These are phyloP conservation scores for Xylophagus ater DNA, from an alignment of 2,888 invertebrate genomes.

Conservation along the genomic window DNA sequence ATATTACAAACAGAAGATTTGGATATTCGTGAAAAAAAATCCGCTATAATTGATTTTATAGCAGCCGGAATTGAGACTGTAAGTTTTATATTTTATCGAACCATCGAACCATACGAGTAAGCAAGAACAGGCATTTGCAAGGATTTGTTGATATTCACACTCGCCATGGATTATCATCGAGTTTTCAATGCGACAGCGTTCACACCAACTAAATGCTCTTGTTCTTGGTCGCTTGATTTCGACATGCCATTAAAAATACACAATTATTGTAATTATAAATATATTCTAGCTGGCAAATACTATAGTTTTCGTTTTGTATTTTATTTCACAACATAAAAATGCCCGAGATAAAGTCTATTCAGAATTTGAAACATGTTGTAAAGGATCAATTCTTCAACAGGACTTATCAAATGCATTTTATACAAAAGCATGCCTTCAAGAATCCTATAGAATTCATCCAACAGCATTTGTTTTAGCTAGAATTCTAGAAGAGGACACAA, in stretches of 20 bases:
- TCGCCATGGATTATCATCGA: neutral
- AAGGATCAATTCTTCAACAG: constrained; percentile 46
- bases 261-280: too few species aligned
- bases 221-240: too few species aligned
- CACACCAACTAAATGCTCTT: neutral
- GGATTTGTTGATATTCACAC: too few species aligned
- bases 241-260: too few species aligned
- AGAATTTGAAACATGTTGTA: constrained; percentile 47
- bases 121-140: too few species aligned
- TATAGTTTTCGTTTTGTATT: constrained; percentile 62
- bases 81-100: too few species aligned
- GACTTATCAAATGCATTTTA: constrained; percentile 57
- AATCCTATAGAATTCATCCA: constrained; percentile 54
- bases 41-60: constrained; percentile 75
- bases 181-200: neutral
- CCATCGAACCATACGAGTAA: too few species aligned
- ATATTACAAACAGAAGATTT: constrained; percentile 60
- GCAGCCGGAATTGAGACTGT: constrained; percentile 81
- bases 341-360: constrained; percentile 55
- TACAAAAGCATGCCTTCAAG: constrained; percentile 65
- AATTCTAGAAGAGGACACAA: constrained; percentile 59
- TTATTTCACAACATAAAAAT: constrained; percentile 55
- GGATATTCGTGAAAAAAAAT: constrained; percentile 70
- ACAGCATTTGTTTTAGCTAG: constrained; percentile 71
- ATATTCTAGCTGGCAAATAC: constrained; percentile 65